These are phyloP conservation scores for Bombus huntii DNA, from an alignment of 1,140 invertebrate genomes.

Conservation along the genomic window DNA sequence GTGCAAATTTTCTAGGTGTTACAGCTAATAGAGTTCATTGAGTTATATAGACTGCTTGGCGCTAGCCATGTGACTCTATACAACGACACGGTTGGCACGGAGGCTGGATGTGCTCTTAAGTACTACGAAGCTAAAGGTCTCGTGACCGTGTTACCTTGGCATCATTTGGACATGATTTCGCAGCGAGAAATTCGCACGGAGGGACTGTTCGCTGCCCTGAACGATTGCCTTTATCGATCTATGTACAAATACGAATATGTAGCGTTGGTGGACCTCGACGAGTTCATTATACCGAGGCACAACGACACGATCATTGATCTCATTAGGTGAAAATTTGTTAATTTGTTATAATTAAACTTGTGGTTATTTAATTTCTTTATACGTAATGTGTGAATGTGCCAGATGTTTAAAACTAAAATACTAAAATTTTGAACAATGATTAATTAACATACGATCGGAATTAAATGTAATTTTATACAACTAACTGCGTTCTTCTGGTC, in stretches of 20 bases:
- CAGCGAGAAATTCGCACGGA: conserved; percentile 96
- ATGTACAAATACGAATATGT: conserved; percentile 92
- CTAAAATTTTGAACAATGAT: no score
- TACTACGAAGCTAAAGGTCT: conserved; percentile 87
- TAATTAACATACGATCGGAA: no score
- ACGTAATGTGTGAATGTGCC: no score
- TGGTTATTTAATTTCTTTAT: no score
- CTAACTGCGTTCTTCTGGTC: no score
- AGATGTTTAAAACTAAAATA: no score
- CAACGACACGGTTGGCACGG: conserved; percentile 92
- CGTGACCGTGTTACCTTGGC: conserved; percentile 93
- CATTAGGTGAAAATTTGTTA: conserved; percentile 82
- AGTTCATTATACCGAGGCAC: conserved; percentile 93
- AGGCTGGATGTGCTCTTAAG: conserved; percentile 90
- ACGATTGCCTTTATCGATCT: conserved; percentile 96
- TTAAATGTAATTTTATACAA: no score
- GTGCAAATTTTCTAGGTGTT: conserved; percentile 83
- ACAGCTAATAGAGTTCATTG: conserved; percentile 95
- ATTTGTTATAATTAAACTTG: no score
- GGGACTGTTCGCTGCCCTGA: conserved; percentile 94
- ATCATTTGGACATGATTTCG: conserved; percentile 91
- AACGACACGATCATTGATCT: conserved; percentile 87
- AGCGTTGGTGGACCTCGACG: conserved; percentile 94
- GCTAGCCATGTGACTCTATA: conserved; percentile 96
- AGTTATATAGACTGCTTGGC: conserved; percentile 93